phyloP scores from a whole-genome alignment of 2,888 invertebrate species.

The Drosophila rubida region DNA sequence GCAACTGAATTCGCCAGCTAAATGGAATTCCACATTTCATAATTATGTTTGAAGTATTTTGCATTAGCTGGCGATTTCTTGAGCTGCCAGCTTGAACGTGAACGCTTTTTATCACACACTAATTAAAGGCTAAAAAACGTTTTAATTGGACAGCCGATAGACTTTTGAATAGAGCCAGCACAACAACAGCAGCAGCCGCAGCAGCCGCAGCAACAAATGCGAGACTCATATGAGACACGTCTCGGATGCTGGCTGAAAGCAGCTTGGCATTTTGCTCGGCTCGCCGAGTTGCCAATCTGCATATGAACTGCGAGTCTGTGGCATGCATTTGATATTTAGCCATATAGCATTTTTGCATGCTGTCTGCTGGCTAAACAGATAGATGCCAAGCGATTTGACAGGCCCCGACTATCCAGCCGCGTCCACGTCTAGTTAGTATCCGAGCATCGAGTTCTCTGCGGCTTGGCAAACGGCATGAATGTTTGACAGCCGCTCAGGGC shows the following conservation, averaged over 20 bases:
- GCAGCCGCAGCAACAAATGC: background rate
- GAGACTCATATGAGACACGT: slow-evolving; percentile 48
- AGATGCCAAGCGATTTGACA: slow-evolving; percentile 79
- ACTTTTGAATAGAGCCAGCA: slow-evolving; percentile 70
- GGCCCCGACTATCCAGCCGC: too few species aligned
- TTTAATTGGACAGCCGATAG: slow-evolving; percentile 78
- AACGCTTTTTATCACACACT: slow-evolving; percentile 64
- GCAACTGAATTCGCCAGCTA: background rate
- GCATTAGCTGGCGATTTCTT: slow-evolving; percentile 9
- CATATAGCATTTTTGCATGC: background rate
- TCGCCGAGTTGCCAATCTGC: slow-evolving; percentile 48
- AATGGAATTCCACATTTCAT: background rate
- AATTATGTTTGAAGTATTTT: slow-evolving; percentile 9
- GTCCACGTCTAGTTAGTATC: slow-evolving; percentile 37
- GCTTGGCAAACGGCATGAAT: slow-evolving; percentile 21
- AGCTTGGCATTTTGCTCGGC: slow-evolving; percentile 48
- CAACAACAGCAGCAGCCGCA: slow-evolving; percentile 24
- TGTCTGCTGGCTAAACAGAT: slow-evolving; percentile 55
- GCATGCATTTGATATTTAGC: slow-evolving; percentile 64
- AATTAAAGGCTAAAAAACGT: slow-evolving; percentile 72
- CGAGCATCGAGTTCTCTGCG: background rate
- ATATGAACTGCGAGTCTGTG: slow-evolving; percentile 56
- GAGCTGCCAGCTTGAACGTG: slow-evolving; percentile 1
- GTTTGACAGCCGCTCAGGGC: slow-evolving; percentile 60
- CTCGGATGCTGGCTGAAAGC: slow-evolving; percentile 31